phyloP scores from a whole-genome alignment of 2,888 invertebrate species.

The Tenthredo amoena region DNA sequence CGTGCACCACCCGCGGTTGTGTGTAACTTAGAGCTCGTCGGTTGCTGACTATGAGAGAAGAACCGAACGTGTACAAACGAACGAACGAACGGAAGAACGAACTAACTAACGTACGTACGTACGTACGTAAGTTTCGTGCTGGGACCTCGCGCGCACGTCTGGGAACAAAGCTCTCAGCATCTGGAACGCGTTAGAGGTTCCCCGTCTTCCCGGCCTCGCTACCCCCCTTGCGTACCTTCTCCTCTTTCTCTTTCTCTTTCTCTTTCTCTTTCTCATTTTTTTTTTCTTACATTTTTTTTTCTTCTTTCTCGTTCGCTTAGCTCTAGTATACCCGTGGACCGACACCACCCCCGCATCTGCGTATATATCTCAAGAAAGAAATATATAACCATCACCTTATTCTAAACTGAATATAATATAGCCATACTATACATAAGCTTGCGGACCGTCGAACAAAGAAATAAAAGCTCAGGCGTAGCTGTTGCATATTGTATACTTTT shows the following conservation, averaged over 20 bases:
- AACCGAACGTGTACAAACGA: conserved; percentile 10
- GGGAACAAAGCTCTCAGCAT: conserved; percentile 75
- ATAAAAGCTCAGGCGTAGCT: background rate
- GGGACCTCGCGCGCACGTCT: conserved; percentile 60
- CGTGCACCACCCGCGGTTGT: conserved; percentile 20
- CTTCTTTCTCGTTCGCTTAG: background rate
- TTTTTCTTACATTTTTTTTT: background rate
- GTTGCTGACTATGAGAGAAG: conserved; percentile 6
- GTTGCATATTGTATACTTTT: background rate
- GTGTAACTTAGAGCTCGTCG: conserved; percentile 7
- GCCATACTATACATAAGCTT: background rate
- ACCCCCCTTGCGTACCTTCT: conserved; percentile 44
- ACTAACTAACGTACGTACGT: conserved; percentile 53
- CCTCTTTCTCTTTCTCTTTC: conserved; percentile 43
- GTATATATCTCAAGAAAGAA: conserved; percentile 13
- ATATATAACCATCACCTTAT: conserved; percentile 21
- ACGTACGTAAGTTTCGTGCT: conserved; percentile 57
- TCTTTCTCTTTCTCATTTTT: conserved; percentile 27
- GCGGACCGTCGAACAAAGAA: conserved; percentile 24
- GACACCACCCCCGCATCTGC: conserved; percentile 30
- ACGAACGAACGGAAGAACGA: conserved; percentile 52
- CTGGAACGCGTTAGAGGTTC: conserved; percentile 76
- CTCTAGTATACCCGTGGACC: conserved; percentile 1
- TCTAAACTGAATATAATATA: background rate
- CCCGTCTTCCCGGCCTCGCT: conserved; percentile 49